A percentile compares a stretch with the other conserved stretches of the same genome.
Conservation (phyloP, 2,113 vertebrate genomes). For the Peromyscus polionotus region DNA sequence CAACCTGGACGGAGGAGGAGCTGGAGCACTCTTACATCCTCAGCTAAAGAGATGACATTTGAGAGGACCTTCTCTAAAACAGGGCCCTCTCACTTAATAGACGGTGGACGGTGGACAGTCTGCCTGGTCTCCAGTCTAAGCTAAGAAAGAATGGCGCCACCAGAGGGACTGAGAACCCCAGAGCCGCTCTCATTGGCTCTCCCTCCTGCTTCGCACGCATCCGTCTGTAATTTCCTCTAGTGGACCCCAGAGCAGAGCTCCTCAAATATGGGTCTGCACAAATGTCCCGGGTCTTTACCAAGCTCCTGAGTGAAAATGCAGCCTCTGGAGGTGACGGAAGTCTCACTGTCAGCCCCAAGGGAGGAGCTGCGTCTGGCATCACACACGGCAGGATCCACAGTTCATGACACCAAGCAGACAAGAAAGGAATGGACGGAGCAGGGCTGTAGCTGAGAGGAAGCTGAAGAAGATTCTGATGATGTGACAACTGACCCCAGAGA, state of each 20-base stretch:
- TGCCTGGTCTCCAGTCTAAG: not conserved
- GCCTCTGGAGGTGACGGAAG: not conserved
- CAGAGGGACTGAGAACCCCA: not conserved
- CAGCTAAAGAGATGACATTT: not conserved
- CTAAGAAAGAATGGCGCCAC: not conserved
- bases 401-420: not conserved
- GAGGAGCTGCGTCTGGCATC: not conserved
- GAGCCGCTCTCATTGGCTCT: accelerated
- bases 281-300: not conserved
- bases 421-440: not conserved
- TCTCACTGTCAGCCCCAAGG: not conserved
- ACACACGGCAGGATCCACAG: not conserved
- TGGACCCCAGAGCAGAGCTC: not conserved
- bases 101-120: accelerated
- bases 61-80: not conserved
- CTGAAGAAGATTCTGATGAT: not conserved
- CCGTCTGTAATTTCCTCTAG: not conserved
- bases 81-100: too few relatives aligned
- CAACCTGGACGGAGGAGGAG: not conserved
- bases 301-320: not conserved
- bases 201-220: not conserved
- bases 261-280: not conserved
- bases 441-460: not conserved
- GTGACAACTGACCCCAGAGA: not conserved
- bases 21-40: not conserved